Base-by-base conservation (phyloP, 2,888 invertebrate genomes). In the Synanthedon tipuliformis region DNA sequence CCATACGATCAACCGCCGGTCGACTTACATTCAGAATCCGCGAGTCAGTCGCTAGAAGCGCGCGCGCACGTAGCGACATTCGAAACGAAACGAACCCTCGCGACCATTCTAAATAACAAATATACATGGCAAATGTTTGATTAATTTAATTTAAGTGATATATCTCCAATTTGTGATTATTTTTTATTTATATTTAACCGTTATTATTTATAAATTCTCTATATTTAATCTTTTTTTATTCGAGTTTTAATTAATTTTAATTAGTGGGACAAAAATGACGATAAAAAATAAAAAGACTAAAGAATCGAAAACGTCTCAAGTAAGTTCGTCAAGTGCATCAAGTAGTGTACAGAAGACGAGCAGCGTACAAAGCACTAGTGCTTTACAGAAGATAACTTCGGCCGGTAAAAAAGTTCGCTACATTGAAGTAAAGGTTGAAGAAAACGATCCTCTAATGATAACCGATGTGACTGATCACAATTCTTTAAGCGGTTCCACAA, bases 281-380 rank as follows among this genome's bases (percentile, higher is more conserved):
- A 86, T 88, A 72, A 88, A 88, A 82, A 87, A 86, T 75, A 88
- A 88, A 87, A 88, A 88, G 83, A 86, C 82, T 86, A 87, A 87
- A 61, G 78, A 83, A 69, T 73, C 83, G 54, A 81, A 80, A 63
- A 69, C 78, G 59, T 77, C 83, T 55, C 80, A 80, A 71, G 82
- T 81, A 78, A 75, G 72, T 54, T 68, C 78, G 50, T 72, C 81
- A 52, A 81, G 81, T 80, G 82, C 81, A 40, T 82, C 85, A 63
- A 86, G 76, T 56, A 85, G 80, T 79, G 83, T 84, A 60, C 85
- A 85, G 70, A 85, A 85, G 68, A 78, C 74, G 50, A 83, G 79
- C 61, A 77, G 81, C 41, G 79, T 83, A 60, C 82, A 81, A 62
- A 81, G 78, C 66, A 82, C 79, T 66, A 85, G 75, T 60, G 76